Conservation (phyloP, 2,888 invertebrate genomes). For the Zhuqinia jingwanae region DNA sequence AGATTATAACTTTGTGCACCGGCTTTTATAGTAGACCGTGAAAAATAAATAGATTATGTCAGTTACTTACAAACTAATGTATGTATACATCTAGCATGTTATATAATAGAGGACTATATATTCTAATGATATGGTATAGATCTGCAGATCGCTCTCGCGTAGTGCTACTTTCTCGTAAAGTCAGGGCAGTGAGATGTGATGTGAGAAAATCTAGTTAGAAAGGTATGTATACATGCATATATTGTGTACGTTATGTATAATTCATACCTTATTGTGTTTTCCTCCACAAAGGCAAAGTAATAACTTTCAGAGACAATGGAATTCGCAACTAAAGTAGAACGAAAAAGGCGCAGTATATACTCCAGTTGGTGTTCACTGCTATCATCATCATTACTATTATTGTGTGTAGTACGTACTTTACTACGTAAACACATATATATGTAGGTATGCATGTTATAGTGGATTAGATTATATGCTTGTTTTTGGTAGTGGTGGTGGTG, state of each 20-base stretch:
- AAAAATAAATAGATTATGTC: constrained; percentile 21
- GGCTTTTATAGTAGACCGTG: neutral
- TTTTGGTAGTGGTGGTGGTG: neutral
- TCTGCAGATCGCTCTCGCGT: neutral
- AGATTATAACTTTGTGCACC: neutral
- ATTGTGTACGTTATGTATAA: constrained; percentile 48
- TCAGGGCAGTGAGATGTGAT: neutral
- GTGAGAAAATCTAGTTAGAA: neutral
- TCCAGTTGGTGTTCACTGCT: neutral
- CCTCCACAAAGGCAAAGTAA: neutral
- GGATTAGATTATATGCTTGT: neutral
- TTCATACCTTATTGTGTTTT: constrained; percentile 11
- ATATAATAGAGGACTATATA: no score
- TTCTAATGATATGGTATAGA: no score
- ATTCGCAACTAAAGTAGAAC: constrained; percentile 9
- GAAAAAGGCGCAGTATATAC: neutral
- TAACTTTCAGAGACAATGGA: constrained; percentile 31
- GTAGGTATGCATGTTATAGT: neutral
- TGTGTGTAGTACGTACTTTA: neutral
- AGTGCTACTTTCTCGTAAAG: neutral
- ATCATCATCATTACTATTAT: neutral
- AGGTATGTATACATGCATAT: neutral
- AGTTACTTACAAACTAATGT: no score
- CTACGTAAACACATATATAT: no score
- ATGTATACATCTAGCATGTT: no score